These are phyloP conservation scores for Protonibea diacanthus DNA, from an alignment of 2,797 vertebrate genomes.

Conservation along the genomic window DNA sequence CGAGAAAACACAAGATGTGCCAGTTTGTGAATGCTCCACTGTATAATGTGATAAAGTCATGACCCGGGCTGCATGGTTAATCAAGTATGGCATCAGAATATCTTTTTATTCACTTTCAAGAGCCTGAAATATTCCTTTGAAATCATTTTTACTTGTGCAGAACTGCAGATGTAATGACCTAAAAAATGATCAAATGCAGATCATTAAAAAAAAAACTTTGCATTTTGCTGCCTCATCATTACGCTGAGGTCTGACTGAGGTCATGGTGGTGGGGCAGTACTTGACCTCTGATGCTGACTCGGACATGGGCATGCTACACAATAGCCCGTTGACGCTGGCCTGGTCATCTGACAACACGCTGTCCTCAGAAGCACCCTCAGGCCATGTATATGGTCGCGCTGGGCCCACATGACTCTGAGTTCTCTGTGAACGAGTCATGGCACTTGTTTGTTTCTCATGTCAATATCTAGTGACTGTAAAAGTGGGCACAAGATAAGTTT, in stretches of 20 bases:
- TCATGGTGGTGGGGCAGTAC: slow-evolving; percentile 15
- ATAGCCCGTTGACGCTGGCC: slow-evolving; percentile 38
- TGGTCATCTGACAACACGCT: slow-evolving; percentile 38
- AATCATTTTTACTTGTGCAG: not conserved
- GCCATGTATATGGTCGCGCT: slow-evolving; percentile 2
- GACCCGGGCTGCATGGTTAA: not conserved
- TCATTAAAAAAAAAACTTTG: not conserved
- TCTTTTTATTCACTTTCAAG: slow-evolving; percentile 9
- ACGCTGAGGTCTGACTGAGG: slow-evolving; percentile 11
- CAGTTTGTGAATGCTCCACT: not conserved
- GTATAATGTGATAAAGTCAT: not conserved
- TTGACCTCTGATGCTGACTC: slow-evolving; percentile 43
- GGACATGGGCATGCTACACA: slow-evolving; percentile 26
- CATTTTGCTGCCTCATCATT: slow-evolving; percentile 1
- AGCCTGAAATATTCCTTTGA: not conserved
- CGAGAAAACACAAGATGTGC: slow-evolving; percentile 30
- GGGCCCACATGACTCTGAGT: slow-evolving; percentile 24
- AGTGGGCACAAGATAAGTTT: slow-evolving; percentile 32
- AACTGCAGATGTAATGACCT: not conserved
- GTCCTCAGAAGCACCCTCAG: slow-evolving; percentile 34
- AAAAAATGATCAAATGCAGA: not conserved
- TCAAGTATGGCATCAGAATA: not conserved
- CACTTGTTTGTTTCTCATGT: slow-evolving; percentile 12
- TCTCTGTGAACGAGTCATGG: not conserved
- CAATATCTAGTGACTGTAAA: not conserved